Base-by-base conservation (phyloP, 2,888 invertebrate species). In the Lasioglossum pauxillum region DNA sequence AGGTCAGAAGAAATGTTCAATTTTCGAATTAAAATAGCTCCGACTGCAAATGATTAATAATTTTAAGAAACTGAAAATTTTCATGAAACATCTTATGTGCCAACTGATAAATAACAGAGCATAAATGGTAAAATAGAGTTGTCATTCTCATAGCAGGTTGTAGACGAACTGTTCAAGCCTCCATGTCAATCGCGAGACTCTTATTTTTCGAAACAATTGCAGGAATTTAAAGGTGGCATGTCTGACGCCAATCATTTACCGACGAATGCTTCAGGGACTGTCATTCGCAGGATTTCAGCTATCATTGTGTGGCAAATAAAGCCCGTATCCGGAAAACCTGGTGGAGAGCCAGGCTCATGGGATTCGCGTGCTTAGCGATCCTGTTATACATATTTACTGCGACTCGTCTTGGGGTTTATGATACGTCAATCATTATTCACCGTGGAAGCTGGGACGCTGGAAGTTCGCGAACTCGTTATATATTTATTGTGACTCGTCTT, bases 361-460 rank as follows among this genome's bases (percentile, higher is more conserved):
- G 64, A 64, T 31, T 64, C 19, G 31, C 64, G 31, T 64, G 64
- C 64, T 64, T 8, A 31, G 16, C 64, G 16, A 31, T 64, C 16
- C 64, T 35, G 64, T 64, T 64, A 64, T 64, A 60, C 31, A 35
- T 53, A 49, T 53, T 49, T 35, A 75, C n/a, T 64, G 19, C 31
- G 31, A 64, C 31, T 64, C 31, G 64, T 64, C 64, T 64, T 64
- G 64, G 35, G 16, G 64, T 64, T 64, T 64, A 64, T 35, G 64
- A 64, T 64, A 64, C 64, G 64, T 64, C 64, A 64, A 64, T 64
- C 64, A 64, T 7, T 64, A 64, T 64, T 35, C 64, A 64, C 16
- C 64, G 64, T 35, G 31, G 64, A 27, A n/a, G n/a, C 57, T n/a
- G 44, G n/a, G 16, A 14, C 46, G 46, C 46, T 16, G n/a, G 44